Evolutionary conservation across 2,888 invertebrate species (phyloP).

Genomic region (Carcina quercana): DNA sequence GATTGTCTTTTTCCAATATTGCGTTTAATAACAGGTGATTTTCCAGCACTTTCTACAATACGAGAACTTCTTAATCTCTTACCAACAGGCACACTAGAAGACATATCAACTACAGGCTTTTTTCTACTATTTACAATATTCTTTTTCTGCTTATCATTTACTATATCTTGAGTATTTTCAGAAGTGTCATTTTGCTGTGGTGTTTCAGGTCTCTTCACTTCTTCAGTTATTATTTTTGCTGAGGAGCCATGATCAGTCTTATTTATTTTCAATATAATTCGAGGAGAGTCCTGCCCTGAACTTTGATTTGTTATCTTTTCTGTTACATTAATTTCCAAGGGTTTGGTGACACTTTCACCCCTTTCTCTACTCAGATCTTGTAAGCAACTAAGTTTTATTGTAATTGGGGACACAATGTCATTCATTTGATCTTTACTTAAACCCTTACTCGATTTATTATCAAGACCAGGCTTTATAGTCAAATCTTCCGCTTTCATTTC

Average conservation of each 20-base stretch:
- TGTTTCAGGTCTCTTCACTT: conserved; percentile 36
- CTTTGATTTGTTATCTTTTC: conserved; percentile 51
- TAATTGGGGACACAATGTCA: conserved; percentile 22
- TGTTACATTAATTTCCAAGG: conserved; percentile 63
- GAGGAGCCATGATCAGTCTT: conserved; percentile 73
- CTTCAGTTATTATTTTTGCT: conserved; percentile 66
- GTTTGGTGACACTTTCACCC: conserved; percentile 50
- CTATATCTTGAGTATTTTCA: conserved; percentile 40
- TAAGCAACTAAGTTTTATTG: conserved; percentile 15
- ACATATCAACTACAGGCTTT: conserved; percentile 34
- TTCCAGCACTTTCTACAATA: conserved; percentile 51
- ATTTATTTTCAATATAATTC: conserved; percentile 79
- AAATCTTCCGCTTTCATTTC: conserved; percentile 21
- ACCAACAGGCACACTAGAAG: conserved; percentile 40
- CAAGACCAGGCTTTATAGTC: conserved; percentile 23
- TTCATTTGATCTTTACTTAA: conserved; percentile 23
- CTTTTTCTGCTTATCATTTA: conserved; percentile 43
- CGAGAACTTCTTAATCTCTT: conserved; percentile 62
- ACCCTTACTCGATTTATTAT: conserved; percentile 22
- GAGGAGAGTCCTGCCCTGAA: conserved; percentile 67
- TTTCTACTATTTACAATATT: conserved; percentile 44
- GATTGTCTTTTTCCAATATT: conserved; percentile 45
- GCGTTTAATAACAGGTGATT: conserved; percentile 32
- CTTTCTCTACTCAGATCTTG: conserved; percentile 39
- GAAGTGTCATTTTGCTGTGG: conserved; percentile 27